A percentile compares a stretch with the other conserved stretches of the same genome.
Evolutionary conservation across 2,888 invertebrate species (phyloP).

Genomic region (Teinopalpus imperialis): DNA sequence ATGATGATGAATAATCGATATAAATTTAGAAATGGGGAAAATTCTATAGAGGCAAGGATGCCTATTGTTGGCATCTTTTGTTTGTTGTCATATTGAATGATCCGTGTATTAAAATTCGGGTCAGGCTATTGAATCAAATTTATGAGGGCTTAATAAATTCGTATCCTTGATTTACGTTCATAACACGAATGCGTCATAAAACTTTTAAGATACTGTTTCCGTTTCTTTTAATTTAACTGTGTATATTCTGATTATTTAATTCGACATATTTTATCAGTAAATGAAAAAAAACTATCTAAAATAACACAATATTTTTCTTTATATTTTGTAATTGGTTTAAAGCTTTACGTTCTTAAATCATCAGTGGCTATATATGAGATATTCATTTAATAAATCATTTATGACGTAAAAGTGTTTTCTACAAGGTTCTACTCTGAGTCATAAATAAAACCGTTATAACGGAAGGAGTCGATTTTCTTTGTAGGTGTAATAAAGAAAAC

Average conservation of each 20-base stretch:
- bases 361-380: no score
- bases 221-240: slow-evolving; percentile 6
- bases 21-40: slow-evolving; percentile 38
- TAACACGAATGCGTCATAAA: slow-evolving; percentile 34
- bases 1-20: slow-evolving; percentile 15
- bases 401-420: no score
- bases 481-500: background rate
- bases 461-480: background rate
- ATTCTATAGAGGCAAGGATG: slow-evolving; percentile 39
- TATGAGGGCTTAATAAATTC: slow-evolving; percentile 64
- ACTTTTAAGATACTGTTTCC: slow-evolving; percentile 26
- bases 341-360: no score
- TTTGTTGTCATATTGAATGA: slow-evolving; percentile 62
- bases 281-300: no score
- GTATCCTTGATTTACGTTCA: slow-evolving; percentile 49
- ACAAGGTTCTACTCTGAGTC: no score
- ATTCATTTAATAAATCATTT: no score
- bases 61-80: slow-evolving; percentile 67
- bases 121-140: slow-evolving; percentile 74
- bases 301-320: no score
- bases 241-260: no score
- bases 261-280: no score
- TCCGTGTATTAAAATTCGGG: slow-evolving; percentile 72
- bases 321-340: no score
- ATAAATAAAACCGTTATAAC: no score